Evolutionary conservation across 1,140 invertebrate species (phyloP).

Genomic region (Platorchestia sp.): DNA sequence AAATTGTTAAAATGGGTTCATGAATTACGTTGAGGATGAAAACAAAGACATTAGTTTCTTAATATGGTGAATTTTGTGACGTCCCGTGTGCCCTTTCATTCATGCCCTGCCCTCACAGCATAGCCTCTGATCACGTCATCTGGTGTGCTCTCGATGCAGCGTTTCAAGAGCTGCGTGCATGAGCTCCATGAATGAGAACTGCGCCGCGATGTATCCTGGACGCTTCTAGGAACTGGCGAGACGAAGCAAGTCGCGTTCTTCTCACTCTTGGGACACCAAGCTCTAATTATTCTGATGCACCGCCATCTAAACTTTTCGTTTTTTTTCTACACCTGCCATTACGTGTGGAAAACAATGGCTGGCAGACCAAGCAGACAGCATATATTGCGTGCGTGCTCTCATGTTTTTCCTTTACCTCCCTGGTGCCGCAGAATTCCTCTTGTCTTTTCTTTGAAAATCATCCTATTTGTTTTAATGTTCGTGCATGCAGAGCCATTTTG

Average conservation of each 20-base stretch:
- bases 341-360: not conserved
- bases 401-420: not conserved
- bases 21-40: not conserved
- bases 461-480: not conserved
- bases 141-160: not conserved
- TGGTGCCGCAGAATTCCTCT: not conserved
- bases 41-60: not conserved
- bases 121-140: not conserved
- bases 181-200: not conserved
- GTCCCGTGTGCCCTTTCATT: not conserved
- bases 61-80: not conserved
- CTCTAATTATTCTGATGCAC: not conserved
- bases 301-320: not conserved
- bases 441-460: not conserved
- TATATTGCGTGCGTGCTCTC: not conserved
- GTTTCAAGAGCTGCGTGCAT: not conserved
- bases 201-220: not conserved
- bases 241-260: not conserved
- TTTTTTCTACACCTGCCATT: not conserved
- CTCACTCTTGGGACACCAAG: not conserved
- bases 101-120: not conserved
- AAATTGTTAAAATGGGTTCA: not conserved
- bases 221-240: not conserved
- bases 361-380: not conserved
- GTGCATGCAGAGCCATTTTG: not conserved